Base-by-base conservation (phyloP, 2,113 vertebrate species). In the Morphnarchus princeps region DNA sequence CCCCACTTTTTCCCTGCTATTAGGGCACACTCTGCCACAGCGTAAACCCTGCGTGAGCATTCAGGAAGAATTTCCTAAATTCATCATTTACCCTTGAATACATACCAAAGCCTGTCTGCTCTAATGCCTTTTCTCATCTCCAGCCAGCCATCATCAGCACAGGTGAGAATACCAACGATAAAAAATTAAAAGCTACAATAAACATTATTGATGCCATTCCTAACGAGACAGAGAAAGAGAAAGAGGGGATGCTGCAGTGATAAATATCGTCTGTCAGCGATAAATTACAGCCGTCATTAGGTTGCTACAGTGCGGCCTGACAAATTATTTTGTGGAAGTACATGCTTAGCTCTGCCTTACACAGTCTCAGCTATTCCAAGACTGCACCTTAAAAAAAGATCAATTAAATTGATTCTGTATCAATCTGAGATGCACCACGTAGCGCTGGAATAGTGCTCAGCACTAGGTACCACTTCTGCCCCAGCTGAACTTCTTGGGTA, bases 141-240 rank as follows among this genome's bases (percentile, higher is more conserved):
- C 88, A 94, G 90, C 83, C 82, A 91, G 77, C 87, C 93, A 42
- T 52, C 82, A 71, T 26, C 84, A 66, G 89, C 77, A 50, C 82
- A 97, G 95, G 96, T 97, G 93, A 89, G 94, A 94, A 97, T 80
- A 97, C 65, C 91, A 95, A 91, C 3, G 29, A 95, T 97, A 95
- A 97, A 97, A 97, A 97, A 97, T 96, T 98, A 98, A 97, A 98
- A 96, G 95, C 96, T 87, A 84, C 95, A 93, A 97, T 98, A 97
- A 97, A 97, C 95, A 92, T 98, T 98, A 98, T 95, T 96, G 97
- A 97, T 97, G 97, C 85, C 83, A 55, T 83, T 77, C 91, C 89
- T 97, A 97, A 97, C 42, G 36, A 98, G 97, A 96, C 81, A 47
- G 85, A 90, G 91, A 79, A 79, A 84, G 84, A 87, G 82, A 59